phyloP scores from a whole-genome alignment of 2,888 invertebrate species.

The Stenoptilia bipunctidactyla region DNA sequence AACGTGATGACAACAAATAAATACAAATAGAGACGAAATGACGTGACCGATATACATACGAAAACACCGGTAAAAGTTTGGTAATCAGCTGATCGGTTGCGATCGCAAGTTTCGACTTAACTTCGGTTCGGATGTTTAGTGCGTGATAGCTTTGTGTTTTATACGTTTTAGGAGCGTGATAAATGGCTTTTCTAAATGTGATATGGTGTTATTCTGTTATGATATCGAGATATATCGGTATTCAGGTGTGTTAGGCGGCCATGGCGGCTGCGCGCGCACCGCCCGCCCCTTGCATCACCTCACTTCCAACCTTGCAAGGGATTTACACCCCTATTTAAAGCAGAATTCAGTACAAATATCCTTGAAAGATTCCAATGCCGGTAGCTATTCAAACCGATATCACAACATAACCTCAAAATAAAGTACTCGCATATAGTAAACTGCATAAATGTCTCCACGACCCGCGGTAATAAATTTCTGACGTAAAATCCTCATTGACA shows the following conservation, averaged over 20 bases:
- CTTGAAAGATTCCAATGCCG: conserved; percentile 32
- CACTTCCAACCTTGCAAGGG: conserved; percentile 27
- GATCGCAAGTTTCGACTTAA: conserved; percentile 27
- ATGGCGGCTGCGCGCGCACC: conserved; percentile 67
- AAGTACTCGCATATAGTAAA: conserved; percentile 39
- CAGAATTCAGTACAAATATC: conserved; percentile 38
- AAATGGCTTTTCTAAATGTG: conserved; percentile 15
- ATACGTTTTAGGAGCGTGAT: neutral
- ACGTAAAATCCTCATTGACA: conserved; percentile 24
- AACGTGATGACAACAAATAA: too few relatives aligned
- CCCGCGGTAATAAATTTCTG: conserved; percentile 33
- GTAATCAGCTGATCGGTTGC: conserved; percentile 64
- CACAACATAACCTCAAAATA: conserved; percentile 68
- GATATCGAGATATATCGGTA: conserved; percentile 49
- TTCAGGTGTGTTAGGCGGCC: conserved; percentile 66
- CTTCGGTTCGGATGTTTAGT: conserved; percentile 1
- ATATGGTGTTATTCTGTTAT: conserved; percentile 47
- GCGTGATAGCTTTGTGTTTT: neutral
- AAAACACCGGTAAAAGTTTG: conserved; percentile 62
- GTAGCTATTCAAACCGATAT: conserved; percentile 55
- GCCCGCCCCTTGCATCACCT: conserved; percentile 37
- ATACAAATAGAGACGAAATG: conserved; percentile 13
- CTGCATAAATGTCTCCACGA: conserved; percentile 23
- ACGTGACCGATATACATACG: conserved; percentile 20
- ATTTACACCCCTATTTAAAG: conserved; percentile 41